A percentile compares a stretch with the other conserved stretches of the same genome.
phyloP scores from a whole-genome alignment of 2,797 vertebrate genomes.

The Pelobates cultripes region DNA sequence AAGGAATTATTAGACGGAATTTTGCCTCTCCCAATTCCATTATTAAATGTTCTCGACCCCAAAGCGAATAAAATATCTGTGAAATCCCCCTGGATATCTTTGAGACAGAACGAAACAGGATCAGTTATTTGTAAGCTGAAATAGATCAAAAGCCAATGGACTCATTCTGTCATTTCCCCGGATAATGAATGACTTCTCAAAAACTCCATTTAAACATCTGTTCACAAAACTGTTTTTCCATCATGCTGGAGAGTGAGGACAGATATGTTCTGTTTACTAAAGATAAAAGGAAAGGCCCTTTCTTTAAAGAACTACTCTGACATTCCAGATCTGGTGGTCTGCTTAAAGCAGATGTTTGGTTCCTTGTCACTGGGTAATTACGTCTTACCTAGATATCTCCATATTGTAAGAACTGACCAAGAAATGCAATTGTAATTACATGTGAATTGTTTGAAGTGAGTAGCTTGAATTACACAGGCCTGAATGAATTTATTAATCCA shows the following conservation, averaged over 20 bases:
- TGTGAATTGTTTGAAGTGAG: too few species aligned
- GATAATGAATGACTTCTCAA: constrained; percentile 10
- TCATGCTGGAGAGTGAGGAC: constrained; percentile 5
- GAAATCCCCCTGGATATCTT: constrained; percentile 14
- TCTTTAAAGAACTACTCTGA: neutral
- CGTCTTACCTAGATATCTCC: too few species aligned
- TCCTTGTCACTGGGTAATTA: neutral
- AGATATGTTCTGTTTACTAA: constrained; percentile 13
- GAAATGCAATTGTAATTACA: too few species aligned
- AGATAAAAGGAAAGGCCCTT: constrained; percentile 25
- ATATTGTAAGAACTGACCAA: too few species aligned
- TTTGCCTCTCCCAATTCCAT: too few species aligned
- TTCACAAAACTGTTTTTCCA: constrained; percentile 21
- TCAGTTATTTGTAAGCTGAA: constrained; percentile 8
- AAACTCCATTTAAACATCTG: constrained; percentile 21
- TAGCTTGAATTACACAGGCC: too few species aligned
- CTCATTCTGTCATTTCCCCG: constrained; percentile 21
- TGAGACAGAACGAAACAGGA: neutral
- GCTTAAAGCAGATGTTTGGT: neutral
- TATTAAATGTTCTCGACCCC: too few species aligned
- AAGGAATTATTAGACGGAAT: too few species aligned
- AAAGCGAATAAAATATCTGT: too few species aligned
- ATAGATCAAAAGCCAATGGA: constrained; percentile 14
- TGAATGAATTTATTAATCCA: too few species aligned
- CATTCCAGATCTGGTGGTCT: constrained; percentile 22